Evolutionary conservation across 2,888 invertebrate species (phyloP), one percentile per base, ranked within the genome.

Genomic region (Latrodectus elegans): DNA sequence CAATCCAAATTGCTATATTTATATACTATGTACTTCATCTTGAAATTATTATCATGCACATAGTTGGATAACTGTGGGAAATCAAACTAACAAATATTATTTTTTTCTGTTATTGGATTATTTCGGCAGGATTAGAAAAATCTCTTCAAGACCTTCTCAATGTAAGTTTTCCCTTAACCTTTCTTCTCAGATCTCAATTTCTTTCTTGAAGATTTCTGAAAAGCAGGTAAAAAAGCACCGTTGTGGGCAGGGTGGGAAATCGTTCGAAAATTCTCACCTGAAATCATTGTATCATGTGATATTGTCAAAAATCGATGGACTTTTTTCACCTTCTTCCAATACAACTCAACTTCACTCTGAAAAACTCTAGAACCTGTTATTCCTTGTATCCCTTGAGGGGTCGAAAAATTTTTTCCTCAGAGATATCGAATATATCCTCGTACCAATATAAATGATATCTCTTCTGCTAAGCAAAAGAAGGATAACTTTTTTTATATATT

Each of bases 221-320:
- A 60, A 60, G 60, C n/a, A 60, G 60, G 60, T 60, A 60, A 52
- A 55, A 82, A 80, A 55, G 49, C 74, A 53, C 53, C 51, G 17
- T 70, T 26, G 55, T 17, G 52, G 81, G 49, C 22, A 76, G 51
- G 49, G 22, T 68, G 68, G 60, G 70, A 83, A 82, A 83, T 83
- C 76, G 82, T 68, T 83, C 53, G 75, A 68, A 83, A 76, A 83
- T 83, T 83, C 60, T 83, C 76, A 83, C 83, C 83, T 71, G 83
- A 71, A 83, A 53, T 83, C 83, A 83, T 83, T 75, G 60, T 76
- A 76, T 76, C 76, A 76, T 76, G 22, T 76, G 83, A 83, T 83
- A 83, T 76, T 76, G 53, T 64, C 53, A 70, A 64, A 75, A 83
- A 83, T 83, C 83, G 83, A 76, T 76, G 68, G 51, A 49, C 12